Base-by-base conservation (phyloP, 2,797 vertebrate genomes). In the Coilia nasus region DNA sequence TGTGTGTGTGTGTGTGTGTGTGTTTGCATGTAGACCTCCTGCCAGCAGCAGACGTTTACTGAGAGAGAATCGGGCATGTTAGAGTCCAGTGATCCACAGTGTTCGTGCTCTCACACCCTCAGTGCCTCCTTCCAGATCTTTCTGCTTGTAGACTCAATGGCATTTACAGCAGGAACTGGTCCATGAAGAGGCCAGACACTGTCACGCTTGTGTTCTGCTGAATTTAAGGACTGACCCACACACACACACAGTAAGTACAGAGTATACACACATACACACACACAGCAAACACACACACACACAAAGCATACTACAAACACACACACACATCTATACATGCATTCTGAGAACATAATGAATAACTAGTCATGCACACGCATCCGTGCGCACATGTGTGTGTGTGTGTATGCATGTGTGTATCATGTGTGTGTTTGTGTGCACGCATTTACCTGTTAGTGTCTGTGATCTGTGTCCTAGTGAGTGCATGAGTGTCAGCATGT, bases 131-230 rank as follows among this genome's bases (percentile, higher is more conserved):
- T 85, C 87, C 83, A 57, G 85, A 81, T 85, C 75, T 56, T 75
- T 83, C 84, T 83, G 5, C 87, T 91, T 54, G 87, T 50, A 89
- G 92, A 92, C 90, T 90, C 71, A 92, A 86, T 95, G 94, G 92
- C 93, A 95, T 96, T 95, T 93, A 94, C 94, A 83, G 91, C 28
- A n/a, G 94, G 94, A 91, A 12, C 91, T 82, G 81, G 41, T 91
- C 87, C 91, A 94, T 93, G 89, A 85, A 64, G 87, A 89, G 81
- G 84, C 31, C 87, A 91, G 91, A 92, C 93, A 92, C 92, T 87
- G 93, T 94, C 92, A 93, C 88, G 93, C 89, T 91, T 78, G 35
- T 41, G 31, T 78, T 78, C 71, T 78, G 71, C 7, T 64, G 60
- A 64, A 64, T 64, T 64, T 64, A 11, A 64, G 60, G 60, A 71